Evolutionary conservation across 2,888 invertebrate species (phyloP).

Genomic region (Pteria penguin): DNA sequence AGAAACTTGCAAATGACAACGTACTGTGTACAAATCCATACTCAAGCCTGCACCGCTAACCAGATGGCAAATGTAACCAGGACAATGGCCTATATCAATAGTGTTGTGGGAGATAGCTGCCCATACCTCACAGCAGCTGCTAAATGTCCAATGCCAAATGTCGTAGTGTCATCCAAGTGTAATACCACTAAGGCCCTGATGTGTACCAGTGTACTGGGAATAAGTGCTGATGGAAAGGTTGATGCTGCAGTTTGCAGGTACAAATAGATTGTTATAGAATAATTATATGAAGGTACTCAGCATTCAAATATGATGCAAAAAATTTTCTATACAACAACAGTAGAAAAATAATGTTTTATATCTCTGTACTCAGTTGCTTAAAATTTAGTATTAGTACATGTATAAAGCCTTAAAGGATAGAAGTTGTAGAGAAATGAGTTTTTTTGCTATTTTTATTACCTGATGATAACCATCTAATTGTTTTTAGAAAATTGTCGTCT

Average conservation of each 20-base stretch:
- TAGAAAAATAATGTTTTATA: no score
- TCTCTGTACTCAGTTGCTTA: no score
- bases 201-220: slow-evolving; percentile 9
- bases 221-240: background rate
- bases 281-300: background rate
- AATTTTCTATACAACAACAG: no score
- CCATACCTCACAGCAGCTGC: slow-evolving; percentile 21
- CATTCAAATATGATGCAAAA: background rate
- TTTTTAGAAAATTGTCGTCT: no score
- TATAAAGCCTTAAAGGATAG: no score
- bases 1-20: slow-evolving; percentile 8
- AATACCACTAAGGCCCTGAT: background rate
- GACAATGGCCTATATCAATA: slow-evolving; percentile 8
- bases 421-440: no score
- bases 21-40: slow-evolving; percentile 9
- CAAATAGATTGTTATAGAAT: background rate
- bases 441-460: no score
- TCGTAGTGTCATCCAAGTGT: background rate
- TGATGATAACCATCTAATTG: no score
- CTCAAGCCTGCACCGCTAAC: slow-evolving; percentile 1
- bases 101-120: slow-evolving; percentile 29
- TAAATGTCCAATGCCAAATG: background rate
- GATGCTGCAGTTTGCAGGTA: slow-evolving; percentile 9
- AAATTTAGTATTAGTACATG: no score
- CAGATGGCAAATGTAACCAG: background rate